Evolutionary conservation across 2,797 vertebrate species (phyloP), one percentile per base, ranked within the genome.

Genomic region (Crax fasciolata): DNA sequence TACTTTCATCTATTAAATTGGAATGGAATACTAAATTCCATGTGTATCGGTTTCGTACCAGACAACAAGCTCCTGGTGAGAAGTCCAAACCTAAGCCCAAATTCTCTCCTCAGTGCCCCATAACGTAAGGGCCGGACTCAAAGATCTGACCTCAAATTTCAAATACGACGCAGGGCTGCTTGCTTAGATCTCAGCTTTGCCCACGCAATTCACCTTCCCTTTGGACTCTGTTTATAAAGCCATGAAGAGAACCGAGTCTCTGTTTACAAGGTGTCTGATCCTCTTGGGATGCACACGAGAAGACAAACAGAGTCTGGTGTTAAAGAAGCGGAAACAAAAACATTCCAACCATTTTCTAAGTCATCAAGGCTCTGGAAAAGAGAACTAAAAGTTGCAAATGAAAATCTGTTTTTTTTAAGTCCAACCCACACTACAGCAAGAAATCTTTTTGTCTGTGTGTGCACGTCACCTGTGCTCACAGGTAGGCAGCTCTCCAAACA

Each of bases 1-100:
- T 57, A 44, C 96, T 95, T 88, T 74, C 49, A 83, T 77, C 90
- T 78, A 5, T 58, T 80, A 85, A 88, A 91, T 9, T 25, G 58
- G 92, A 87, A 61, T 41, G 81, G 77, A 55, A 57, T 58, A 13
- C 27, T 89, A 96, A 84, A 90, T 84, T 91, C 94, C 96, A 90
- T 32, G 62, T 49, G 94, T 9, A 13, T 48, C 30, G 84, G 17
- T 91, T 93, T 62, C 11, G 48, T 18, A 49, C 68, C 68, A 67
- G 76, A 84, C 44, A 66, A 87, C 86, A 9, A 67, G 49, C 24
- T 80, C 90, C 90, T 84, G 58, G 0, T 9, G 62, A 93, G 94
- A 97, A 96, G 95, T 28, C 51, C 51, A 28, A 52, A 54, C 15
- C 51, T 30, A 46, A 46, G 46, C 21, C 19, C 18, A 46, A 46